Evolutionary conservation across 2,888 invertebrate genomes (phyloP).

Genomic region (Ellobium chinense): DNA sequence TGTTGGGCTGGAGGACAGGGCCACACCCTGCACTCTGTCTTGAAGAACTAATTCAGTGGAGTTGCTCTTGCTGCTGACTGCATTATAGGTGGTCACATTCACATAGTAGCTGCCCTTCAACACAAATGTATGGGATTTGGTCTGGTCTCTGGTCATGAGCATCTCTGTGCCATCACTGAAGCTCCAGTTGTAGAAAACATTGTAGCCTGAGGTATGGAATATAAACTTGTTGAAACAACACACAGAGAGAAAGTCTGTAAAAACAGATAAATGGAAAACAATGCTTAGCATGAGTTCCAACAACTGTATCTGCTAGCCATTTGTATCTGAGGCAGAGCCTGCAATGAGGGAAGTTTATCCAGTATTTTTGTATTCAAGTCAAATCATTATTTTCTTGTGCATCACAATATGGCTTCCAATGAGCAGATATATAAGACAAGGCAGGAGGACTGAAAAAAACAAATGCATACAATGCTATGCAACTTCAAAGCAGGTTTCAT

Average conservation of each 20-base stretch:
- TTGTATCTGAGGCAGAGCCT: too few relatives aligned
- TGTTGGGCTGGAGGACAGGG: slow-evolving; percentile 41
- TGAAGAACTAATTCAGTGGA: slow-evolving; percentile 60
- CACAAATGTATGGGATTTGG: slow-evolving; percentile 54
- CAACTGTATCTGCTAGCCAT: too few relatives aligned
- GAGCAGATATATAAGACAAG: too few relatives aligned
- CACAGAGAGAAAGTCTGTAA: background rate
- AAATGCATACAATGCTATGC: too few relatives aligned
- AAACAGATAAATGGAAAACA: background rate
- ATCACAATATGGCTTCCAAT: too few relatives aligned
- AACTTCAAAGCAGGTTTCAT: too few relatives aligned
- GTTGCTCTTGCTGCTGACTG: slow-evolving; percentile 62
- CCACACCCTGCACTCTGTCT: slow-evolving; percentile 59
- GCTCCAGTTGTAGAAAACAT: slow-evolving; percentile 71
- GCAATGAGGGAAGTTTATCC: too few relatives aligned
- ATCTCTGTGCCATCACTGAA: slow-evolving; percentile 66
- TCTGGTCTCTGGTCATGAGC: slow-evolving; percentile 28
- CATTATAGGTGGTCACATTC: slow-evolving; percentile 64
- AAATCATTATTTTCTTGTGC: too few relatives aligned
- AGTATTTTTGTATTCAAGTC: too few relatives aligned
- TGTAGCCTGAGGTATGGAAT: slow-evolving; percentile 66
- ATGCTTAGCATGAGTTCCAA: background rate
- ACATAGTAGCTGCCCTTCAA: slow-evolving; percentile 61
- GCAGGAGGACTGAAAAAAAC: too few relatives aligned
- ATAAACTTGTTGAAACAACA: too few relatives aligned